These are phyloP conservation scores for Tuberolachnus salignus DNA, from an alignment of 2,888 invertebrate genomes.

Conservation along the genomic window DNA sequence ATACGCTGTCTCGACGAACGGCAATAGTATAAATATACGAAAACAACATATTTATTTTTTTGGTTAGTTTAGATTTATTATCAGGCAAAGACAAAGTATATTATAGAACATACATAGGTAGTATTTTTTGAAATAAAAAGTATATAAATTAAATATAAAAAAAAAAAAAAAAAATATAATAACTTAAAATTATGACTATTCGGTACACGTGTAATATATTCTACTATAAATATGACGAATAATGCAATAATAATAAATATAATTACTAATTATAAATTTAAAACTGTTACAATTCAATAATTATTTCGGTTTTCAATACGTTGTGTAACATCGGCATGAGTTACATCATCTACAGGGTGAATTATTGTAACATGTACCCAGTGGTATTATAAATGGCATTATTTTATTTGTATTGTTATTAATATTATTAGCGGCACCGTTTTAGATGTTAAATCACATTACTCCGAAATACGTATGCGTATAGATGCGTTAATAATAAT, in stretches of 20 bases:
- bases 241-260: neutral
- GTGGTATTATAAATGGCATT: neutral
- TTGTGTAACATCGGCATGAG: neutral
- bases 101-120: neutral
- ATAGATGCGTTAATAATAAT: too few relatives aligned
- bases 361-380: neutral
- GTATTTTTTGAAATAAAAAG: neutral
- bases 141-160: slow-evolving; percentile 8
- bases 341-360: neutral
- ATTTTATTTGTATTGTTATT: neutral
- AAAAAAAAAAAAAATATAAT: too few relatives aligned
- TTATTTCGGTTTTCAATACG: neutral
- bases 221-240: neutral
- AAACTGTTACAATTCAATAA: neutral
- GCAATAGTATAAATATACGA: too few relatives aligned
- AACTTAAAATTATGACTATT: slow-evolving; percentile 20
- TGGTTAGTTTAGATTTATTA: slow-evolving; percentile 39
- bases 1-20: too few relatives aligned
- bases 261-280: neutral
- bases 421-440: too few relatives aligned
- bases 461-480: too few relatives aligned
- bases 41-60: too few relatives aligned
- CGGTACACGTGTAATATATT: neutral
- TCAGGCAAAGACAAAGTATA: slow-evolving; percentile 19
- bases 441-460: too few relatives aligned